Evolutionary conservation across 2,888 invertebrate species (phyloP).

Genomic region (Margaritifera margaritifera): DNA sequence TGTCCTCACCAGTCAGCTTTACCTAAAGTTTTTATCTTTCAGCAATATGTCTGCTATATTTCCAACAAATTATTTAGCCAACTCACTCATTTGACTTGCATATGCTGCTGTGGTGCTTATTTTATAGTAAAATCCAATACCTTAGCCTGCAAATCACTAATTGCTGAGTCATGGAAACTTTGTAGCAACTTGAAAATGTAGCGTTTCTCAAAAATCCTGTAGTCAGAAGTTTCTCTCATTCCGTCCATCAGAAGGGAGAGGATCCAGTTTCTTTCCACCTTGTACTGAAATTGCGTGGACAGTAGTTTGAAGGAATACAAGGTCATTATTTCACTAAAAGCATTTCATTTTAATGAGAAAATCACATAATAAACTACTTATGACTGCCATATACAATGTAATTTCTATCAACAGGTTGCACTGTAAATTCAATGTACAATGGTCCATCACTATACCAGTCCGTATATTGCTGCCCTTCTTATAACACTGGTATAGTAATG

Average conservation of each 20-base stretch:
- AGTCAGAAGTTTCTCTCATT: conserved; percentile 83
- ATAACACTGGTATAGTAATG: no score
- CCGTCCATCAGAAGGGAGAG: conserved; percentile 85
- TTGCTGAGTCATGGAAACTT: conserved; percentile 73
- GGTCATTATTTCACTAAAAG: no score
- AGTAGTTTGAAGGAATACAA: conserved; percentile 1
- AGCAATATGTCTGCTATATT: no score
- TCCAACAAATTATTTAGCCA: no score
- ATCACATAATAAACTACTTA: no score
- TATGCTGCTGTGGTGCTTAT: no score
- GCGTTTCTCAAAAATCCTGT: conserved; percentile 82
- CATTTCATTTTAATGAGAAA: background rate
- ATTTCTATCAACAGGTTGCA: background rate
- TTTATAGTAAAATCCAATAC: conserved; percentile 22
- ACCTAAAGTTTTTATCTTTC: no score
- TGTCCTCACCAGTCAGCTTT: no score
- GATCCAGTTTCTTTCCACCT: conserved; percentile 84
- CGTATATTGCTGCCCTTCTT: no score
- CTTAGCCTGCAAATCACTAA: conserved; percentile 50
- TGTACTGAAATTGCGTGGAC: conserved; percentile 61
- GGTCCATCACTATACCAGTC: no score
- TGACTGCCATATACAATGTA: background rate
- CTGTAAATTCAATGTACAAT: no score
- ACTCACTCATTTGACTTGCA: no score
- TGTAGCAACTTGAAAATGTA: conserved; percentile 86